A percentile compares a stretch with the other conserved stretches of the same genome.
These are phyloP conservation scores for Lagopus leucura DNA, from an alignment of 2,113 vertebrate species.

Conservation along the genomic window DNA sequence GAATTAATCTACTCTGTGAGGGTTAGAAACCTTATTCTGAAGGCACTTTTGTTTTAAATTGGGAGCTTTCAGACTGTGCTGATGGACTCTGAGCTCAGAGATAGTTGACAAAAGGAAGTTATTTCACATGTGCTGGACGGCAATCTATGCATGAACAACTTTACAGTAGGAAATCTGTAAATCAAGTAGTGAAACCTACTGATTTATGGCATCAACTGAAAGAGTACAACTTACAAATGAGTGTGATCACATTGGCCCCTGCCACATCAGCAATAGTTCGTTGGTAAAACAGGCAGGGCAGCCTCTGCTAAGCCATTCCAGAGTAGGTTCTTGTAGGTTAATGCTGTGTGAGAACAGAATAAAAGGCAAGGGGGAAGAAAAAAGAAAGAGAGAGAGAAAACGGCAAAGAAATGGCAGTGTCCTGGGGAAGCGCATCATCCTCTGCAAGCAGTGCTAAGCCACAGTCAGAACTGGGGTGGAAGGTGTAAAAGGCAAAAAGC, in stretches of 20 bases:
- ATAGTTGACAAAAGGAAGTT: not conserved
- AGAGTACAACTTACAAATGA: not conserved
- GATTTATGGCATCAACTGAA: not conserved
- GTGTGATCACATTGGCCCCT: not conserved
- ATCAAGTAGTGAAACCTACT: not conserved
- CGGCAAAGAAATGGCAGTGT: not conserved
- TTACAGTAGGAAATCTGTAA: not conserved
- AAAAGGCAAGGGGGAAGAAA: not conserved
- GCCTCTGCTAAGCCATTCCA: not conserved
- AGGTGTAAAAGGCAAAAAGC: not conserved
- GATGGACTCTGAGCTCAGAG: not conserved
- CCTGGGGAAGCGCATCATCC: not conserved
- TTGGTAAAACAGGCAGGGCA: not conserved
- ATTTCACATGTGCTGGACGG: not conserved
- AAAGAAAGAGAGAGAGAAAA: not conserved
- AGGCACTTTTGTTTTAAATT: not conserved
- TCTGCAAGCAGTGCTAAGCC: not conserved
- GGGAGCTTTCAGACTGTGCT: not conserved
- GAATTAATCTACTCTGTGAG: not conserved
- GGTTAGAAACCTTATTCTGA: not conserved
- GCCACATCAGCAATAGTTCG: not conserved
- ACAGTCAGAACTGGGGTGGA: not conserved
- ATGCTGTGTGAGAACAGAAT: not conserved
- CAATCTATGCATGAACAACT: not conserved
- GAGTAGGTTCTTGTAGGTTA: not conserved